Evolutionary conservation across 2,888 invertebrate genomes (phyloP), one percentile per base, ranked within the genome.

Genomic region (Pristionchus fissidentatus): DNA sequence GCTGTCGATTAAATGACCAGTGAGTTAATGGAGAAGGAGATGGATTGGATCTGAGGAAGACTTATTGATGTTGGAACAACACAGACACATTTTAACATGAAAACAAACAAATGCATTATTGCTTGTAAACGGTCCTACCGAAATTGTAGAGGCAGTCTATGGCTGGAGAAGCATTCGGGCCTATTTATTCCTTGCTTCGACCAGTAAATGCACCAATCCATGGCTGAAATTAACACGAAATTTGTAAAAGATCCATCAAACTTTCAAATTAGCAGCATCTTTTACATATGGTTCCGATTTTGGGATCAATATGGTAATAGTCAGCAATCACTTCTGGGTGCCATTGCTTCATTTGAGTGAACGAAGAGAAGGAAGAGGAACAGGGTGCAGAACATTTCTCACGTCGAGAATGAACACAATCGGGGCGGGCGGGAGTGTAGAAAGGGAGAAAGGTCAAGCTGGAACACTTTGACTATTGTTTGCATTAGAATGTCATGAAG

Each of bases 171-270:
- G 15, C 49, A 77, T 49, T 77, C 75, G 46, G 75, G 75, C 41
- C 46, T 35, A 49, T 49, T 49, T 7, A 49, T 49, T 49, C 49
- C 46, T 77, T 77, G 75, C 32, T 41, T 26, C 7, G 75, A 77
- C 75, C 75, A 77, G 49, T 77, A 77, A 22, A 49, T 77, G 22
- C 75, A 49, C 75, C 75, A 77, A 49, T 49, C 75, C 29, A 77
- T 49, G 1, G 75, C 75, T 77, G 32, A 49, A 49, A 10, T 5
- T 43, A 8, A 13, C 3, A 26, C 32, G 3, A 26, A 29, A 15
- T 43, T n/a, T n/a, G n/a, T n/a, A n/a, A n/a, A n/a, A n/a, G n/a
- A n/a, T n/a, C n/a, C n/a, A n/a, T n/a, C n/a, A n/a, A n/a, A n/a
- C n/a, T n/a, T n/a, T n/a, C n/a, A n/a, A n/a, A n/a, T n/a, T n/a